A percentile compares a stretch with the other conserved stretches of the same genome.
Conservation (phyloP, 53 echinoderm and acorn worm species). For the Patiria pectinifera region DNA sequence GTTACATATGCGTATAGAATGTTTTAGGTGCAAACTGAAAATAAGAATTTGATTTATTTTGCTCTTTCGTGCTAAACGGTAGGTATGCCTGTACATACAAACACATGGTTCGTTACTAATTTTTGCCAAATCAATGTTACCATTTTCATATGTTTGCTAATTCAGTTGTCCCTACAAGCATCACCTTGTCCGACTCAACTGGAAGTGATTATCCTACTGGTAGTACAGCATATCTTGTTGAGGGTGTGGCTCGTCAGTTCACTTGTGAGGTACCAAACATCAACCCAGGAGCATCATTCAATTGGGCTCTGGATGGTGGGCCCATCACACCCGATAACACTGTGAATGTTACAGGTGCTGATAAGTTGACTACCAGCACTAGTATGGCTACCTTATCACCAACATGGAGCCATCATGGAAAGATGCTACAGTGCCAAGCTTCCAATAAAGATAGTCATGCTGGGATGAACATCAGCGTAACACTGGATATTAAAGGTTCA, state of each 20-base stretch:
- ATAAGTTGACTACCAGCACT: background rate
- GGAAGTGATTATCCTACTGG: background rate
- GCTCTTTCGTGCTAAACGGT: no score
- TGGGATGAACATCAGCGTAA: background rate
- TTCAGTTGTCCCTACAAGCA: no score
- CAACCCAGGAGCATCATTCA: background rate
- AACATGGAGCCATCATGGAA: background rate
- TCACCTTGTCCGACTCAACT: background rate
- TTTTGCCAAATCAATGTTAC: no score
- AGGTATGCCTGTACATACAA: no score
- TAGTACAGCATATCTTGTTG: slow-evolving; percentile 2
- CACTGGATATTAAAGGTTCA: slow-evolving; percentile 18
- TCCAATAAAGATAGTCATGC: background rate
- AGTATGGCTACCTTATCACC: background rate
- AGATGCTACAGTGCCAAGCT: background rate
- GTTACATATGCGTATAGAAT: no score
- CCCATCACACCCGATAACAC: no score
- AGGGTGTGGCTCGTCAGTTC: slow-evolving; percentile 3
- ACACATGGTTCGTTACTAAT: no score
- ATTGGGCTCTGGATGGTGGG: slow-evolving; percentile 1
- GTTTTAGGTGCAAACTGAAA: no score
- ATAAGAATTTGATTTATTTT: no score
- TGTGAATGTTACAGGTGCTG: background rate
- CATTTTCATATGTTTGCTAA: no score
- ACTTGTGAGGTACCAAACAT: background rate